Conservation (phyloP, 2,797 vertebrate genomes). For the Kryptolebias ocellatus region DNA sequence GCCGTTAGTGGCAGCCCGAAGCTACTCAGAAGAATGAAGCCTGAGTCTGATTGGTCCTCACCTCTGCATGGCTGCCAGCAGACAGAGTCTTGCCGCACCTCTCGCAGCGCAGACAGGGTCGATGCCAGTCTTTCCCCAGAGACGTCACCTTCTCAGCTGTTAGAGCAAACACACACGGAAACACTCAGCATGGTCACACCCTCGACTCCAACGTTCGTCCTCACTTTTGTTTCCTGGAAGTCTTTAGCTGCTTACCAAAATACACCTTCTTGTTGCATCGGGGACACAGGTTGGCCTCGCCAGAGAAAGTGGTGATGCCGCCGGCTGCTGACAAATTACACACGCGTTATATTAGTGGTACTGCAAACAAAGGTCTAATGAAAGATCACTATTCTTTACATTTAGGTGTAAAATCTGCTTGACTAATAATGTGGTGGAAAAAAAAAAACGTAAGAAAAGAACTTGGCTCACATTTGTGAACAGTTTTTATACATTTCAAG, state of each 20-base stretch:
- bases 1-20: too few relatives aligned
- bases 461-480: too few relatives aligned
- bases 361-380: not conserved
- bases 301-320: conserved; percentile 94
- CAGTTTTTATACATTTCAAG: conserved; percentile 15
- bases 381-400: conserved; percentile 3
- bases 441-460: conserved; percentile 3
- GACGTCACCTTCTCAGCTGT: conserved; percentile 98
- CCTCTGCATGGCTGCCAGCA: conserved; percentile 94
- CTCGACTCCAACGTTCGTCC: not conserved
- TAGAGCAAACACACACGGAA: conserved; percentile 13
- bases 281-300: conserved; percentile 94
- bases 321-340: conserved; percentile 81
- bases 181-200: conserved; percentile 25
- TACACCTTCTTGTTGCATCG: conserved; percentile 96
- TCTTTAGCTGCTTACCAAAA: conserved; percentile 87
- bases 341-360: conserved; percentile 8
- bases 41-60: conserved; percentile 65
- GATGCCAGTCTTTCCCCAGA: conserved; percentile 98
- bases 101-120: conserved; percentile 97
- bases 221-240: not conserved
- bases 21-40: too few relatives aligned
- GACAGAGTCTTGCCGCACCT: conserved; percentile 95
- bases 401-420: conserved; percentile 12
- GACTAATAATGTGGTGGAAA: not conserved